Base-by-base conservation (phyloP, 2,888 invertebrate genomes). In the Pseudococcus viburni region DNA sequence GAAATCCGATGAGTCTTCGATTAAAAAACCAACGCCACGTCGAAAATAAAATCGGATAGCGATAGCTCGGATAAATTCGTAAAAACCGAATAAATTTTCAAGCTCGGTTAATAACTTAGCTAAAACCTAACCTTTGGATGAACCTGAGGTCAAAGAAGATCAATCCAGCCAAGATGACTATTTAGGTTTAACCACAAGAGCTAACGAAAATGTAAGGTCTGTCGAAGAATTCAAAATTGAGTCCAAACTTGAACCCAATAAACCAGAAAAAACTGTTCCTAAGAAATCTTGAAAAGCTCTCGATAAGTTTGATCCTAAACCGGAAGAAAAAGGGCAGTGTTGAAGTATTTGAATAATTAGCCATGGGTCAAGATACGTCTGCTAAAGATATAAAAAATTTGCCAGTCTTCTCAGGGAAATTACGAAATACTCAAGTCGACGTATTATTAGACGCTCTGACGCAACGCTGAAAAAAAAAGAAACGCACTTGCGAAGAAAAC, bases 371-470 rank as follows among this genome's bases (percentile, higher is more conserved):
- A 92, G 92, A 93, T 85, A 77, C 89, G n/a, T 88, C 84, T 11
- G 84, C 89, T n/a, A 88, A 88, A 39, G 51, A 90, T 48, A 89
- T 89, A n/a, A 80, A 89, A 90, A 94, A 94, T 95, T 90, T 93
- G 94, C 86, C 95, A 94, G 90, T 94, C 95, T 91, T 95, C 94
- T 91, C 91, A 92, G 91, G 92, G 93, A 90, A 91, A 92, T 42
- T 90, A 90, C 1, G 91, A 91, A 55, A 90, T 92, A 85, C 90
- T 91, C 95, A 95, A 9, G 93, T 98, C 77, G 94, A 96, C 92
- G 95, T 98, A 22, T 94, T 94, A 77, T 93, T 97, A 11, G 94
- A 95, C 90, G 93, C 94, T 80, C 94, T 94, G 22, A 86, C 80
- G 42, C n/a, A n/a, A n/a, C n/a, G n/a, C n/a, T 42, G 89, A 51